A percentile compares a stretch with the other conserved stretches of the same genome.
These are phyloP conservation scores for Esox masquinongy DNA, from an alignment of 2,797 vertebrate genomes.

Conservation along the genomic window DNA sequence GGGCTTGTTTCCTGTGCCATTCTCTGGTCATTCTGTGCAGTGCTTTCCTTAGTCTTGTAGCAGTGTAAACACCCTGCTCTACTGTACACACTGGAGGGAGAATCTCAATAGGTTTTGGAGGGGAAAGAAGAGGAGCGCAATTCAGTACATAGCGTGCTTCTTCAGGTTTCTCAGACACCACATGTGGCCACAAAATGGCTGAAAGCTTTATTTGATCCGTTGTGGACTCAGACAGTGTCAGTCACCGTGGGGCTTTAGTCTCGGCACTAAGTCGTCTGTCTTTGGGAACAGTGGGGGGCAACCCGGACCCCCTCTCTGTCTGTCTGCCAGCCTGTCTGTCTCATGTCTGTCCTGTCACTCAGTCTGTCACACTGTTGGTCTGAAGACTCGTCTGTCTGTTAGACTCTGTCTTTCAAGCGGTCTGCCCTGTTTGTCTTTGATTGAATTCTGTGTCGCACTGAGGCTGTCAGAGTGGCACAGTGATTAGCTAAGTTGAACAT, in stretches of 20 bases:
- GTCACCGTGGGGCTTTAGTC: slow-evolving; percentile 59
- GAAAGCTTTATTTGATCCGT: slow-evolving; percentile 60
- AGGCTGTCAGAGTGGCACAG: background rate
- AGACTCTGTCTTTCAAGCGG: background rate
- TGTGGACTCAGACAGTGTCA: slow-evolving; percentile 63
- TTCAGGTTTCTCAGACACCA: slow-evolving; percentile 35
- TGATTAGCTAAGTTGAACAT: background rate
- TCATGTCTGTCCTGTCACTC: slow-evolving; percentile 9
- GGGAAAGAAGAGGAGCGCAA: slow-evolving; percentile 13
- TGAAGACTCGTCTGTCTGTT: background rate
- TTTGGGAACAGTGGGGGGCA: slow-evolving; percentile 57
- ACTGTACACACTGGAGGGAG: background rate
- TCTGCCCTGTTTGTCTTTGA: background rate
- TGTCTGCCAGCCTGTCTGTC: slow-evolving; percentile 23
- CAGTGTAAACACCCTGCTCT: background rate
- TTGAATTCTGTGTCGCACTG: background rate
- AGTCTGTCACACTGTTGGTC: background rate
- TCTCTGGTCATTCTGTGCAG: background rate
- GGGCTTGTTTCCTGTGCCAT: slow-evolving; percentile 45
- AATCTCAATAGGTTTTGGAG: slow-evolving; percentile 38
- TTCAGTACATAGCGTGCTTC: background rate
- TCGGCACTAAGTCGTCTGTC: slow-evolving; percentile 66
- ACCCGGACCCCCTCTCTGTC: background rate
- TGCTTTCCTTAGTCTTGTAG: background rate
- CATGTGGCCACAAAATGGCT: slow-evolving; percentile 48